phyloP scores from a whole-genome alignment of 2,888 invertebrate genomes.

The Drosophila macrospina region DNA sequence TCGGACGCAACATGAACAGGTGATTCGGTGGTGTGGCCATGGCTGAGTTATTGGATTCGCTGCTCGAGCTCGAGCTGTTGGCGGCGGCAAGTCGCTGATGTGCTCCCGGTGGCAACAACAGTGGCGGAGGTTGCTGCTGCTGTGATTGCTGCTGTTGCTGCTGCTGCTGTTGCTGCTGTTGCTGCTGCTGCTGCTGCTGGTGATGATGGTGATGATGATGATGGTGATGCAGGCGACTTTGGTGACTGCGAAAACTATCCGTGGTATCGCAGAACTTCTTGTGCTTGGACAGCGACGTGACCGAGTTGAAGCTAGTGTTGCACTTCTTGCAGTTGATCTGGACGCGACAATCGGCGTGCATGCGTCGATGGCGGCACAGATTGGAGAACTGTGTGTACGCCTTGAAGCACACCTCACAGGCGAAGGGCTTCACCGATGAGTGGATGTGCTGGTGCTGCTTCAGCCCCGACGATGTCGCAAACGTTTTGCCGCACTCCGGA shows the following conservation, averaged over 20 bases:
- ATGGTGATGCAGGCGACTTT: conserved; percentile 58
- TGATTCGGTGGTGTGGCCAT: conserved; percentile 87
- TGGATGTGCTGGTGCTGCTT: conserved; percentile 99
- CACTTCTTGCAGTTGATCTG: conserved; percentile 98
- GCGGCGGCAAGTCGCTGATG: conserved; percentile 77
- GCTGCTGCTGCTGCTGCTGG: conserved; percentile 62
- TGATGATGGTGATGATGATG: conserved; percentile 61
- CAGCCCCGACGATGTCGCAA: conserved; percentile 98
- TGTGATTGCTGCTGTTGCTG: conserved; percentile 78
- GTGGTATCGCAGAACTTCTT: conserved; percentile 97
- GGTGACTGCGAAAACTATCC: conserved; percentile 67
- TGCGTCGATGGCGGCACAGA: conserved; percentile 99
- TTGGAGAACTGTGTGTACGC: conserved; percentile 99
- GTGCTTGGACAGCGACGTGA: conserved; percentile 96
- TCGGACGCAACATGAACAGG: conserved; percentile 90
- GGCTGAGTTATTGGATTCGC: conserved; percentile 63
- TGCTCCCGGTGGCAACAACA: conserved; percentile 42
- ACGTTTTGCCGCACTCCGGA: conserved; percentile 99
- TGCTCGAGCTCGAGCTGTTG: conserved; percentile 39
- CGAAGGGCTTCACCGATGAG: conserved; percentile 98
- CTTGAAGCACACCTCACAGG: conserved; percentile 98
- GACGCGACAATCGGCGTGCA: conserved; percentile 98
- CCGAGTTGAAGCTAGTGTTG: conserved; percentile 95
- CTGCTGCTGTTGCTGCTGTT: conserved; percentile 41
- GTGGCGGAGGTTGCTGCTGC: conserved; percentile 52